Base-by-base conservation (phyloP, 2,888 invertebrate genomes). In the Caenorhabditis angaria region DNA sequence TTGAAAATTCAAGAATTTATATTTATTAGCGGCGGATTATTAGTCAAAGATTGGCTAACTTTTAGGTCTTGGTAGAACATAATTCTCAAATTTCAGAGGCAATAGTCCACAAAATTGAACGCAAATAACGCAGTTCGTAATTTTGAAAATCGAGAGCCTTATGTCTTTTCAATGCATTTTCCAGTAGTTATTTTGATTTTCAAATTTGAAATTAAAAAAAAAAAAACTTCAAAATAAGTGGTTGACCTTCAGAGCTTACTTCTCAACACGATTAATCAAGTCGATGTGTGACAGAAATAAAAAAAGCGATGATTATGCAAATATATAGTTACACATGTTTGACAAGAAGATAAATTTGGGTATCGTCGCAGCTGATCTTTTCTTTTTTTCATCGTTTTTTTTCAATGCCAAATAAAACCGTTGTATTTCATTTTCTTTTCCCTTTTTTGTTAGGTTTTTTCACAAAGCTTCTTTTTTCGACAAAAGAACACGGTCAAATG, bases 281-380 rank as follows among this genome's bases (percentile, higher is more conserved):
- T 4, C 27, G 24, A 54, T 22, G 18, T 24, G 25, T 12, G 32
- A 12, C 32, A 22, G 27, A 28, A 54, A 8, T 14, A 8, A 28
- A 18, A 54, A 25, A 6, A 27, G 54, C 5, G 6, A 54, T 25
- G 14, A 27, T 51, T 18, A 54, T 50, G 27, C 22, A 54, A 54
- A 54, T n/a, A n/a, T 48, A 12, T 12, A n/a, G 54, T 27, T 27
- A 54, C 24, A 48, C 55, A 47, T 62, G 50, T 50, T 66, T 41
- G 41, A 63, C 63, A 71, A 66, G 66, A 71, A 60, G 63, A 69
- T 35, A 63, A 60, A 35, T 62, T 32, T 56, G 35, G 51, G 64
- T 66, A 71, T 71, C 71, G 66, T 63, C 65, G 66, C 66, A 63
- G 63, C 66, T 71, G 71, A 71, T 71, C 71, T 71, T 66, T 59